Percentiles rank a stretch among this genome's conserved stretches.
Conservation (phyloP, 1,140 invertebrate genomes). For the Drosophila kanapiae region DNA sequence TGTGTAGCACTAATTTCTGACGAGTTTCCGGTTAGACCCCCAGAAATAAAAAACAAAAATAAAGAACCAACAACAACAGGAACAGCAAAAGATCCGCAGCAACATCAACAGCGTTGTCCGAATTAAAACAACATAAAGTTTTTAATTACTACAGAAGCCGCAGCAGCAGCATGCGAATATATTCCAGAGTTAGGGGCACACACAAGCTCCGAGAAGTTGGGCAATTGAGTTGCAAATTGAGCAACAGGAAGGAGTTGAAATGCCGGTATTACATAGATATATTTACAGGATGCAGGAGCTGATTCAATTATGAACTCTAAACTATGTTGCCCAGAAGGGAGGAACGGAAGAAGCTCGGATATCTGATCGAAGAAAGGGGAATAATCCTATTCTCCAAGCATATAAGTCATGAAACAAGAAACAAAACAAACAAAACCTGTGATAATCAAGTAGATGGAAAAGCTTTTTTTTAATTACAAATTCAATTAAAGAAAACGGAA, state of each 20-base stretch:
- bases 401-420: background rate
- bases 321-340: conserved; percentile 11
- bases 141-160: conserved; percentile 57
- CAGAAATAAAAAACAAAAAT: conserved; percentile 7
- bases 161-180: conserved; percentile 28
- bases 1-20: conserved; percentile 66
- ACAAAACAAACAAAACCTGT: no score
- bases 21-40: conserved; percentile 68
- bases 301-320: conserved; percentile 30
- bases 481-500: no score
- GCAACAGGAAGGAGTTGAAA: conserved; percentile 7
- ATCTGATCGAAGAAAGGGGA: background rate
- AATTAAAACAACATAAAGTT: conserved; percentile 77
- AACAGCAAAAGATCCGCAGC: conserved; percentile 38
- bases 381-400: background rate
- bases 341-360: background rate
- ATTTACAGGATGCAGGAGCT: conserved; percentile 8
- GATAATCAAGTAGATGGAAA: no score
- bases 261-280: conserved; percentile 22
- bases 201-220: conserved; percentile 26
- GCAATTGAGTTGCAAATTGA: conserved; percentile 57
- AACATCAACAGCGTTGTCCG: conserved; percentile 55
- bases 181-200: conserved; percentile 11
- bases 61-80: conserved; percentile 3
- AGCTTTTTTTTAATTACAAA: no score